phyloP scores from a whole-genome alignment of 2,888 invertebrate species.

The Mactromeris polynyma region DNA sequence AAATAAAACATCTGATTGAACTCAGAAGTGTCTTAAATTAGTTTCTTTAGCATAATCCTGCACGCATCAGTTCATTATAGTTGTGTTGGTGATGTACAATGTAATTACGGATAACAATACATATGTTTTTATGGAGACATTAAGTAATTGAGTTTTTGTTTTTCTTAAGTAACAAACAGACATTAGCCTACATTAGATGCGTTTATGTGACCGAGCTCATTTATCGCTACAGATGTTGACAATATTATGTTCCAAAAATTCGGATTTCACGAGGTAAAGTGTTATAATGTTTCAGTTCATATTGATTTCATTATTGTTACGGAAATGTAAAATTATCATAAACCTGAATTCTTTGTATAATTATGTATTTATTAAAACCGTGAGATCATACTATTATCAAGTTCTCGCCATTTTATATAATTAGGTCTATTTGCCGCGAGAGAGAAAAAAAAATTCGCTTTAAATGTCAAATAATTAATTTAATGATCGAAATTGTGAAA shows the following conservation, averaged over 20 bases:
- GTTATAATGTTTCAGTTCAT: background rate
- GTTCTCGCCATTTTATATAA: no score
- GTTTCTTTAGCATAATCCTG: background rate
- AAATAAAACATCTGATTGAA: background rate
- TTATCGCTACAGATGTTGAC: background rate
- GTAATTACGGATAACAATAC: background rate
- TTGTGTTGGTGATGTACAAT: background rate
- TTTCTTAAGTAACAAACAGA: background rate
- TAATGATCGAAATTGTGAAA: no score
- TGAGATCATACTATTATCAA: no score
- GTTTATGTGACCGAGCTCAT: background rate
- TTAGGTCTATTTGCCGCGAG: no score
- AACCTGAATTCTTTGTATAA: no score
- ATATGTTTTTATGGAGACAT: background rate
- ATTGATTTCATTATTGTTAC: background rate
- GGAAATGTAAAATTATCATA: background rate
- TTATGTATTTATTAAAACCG: no score
- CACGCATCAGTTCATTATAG: background rate
- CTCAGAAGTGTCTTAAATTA: background rate
- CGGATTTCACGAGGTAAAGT: background rate
- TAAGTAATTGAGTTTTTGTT: background rate
- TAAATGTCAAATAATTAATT: no score
- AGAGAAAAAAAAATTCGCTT: no score
- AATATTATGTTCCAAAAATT: background rate
- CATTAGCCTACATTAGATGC: background rate